Evolutionary conservation across 2,113 vertebrate genomes (phyloP), one percentile per base, ranked within the genome.

Genomic region (Sceloporus undulatus): DNA sequence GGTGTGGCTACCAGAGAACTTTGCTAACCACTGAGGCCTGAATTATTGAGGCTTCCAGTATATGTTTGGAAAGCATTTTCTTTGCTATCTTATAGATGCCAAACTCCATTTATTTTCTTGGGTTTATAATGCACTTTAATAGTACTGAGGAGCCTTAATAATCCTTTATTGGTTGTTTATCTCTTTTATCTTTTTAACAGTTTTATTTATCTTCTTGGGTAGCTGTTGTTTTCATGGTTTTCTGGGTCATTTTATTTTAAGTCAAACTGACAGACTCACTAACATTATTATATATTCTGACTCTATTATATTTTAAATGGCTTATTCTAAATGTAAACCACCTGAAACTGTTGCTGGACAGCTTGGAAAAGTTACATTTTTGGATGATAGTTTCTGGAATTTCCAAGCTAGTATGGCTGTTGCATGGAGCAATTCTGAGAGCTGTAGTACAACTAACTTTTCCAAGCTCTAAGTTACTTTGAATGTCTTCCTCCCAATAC

Each of bases 121-220:
- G 4, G 34, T 34, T 65, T 81, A n/a, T 62, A 34, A 65, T 62
- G 16, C 21, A 16, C 65, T 13, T 54, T 23, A 10, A 81, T 81
- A 29, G 56, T 7, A 11, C 56, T 29, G 38, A 14, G 65, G n/a
- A 38, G 0, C 11, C 21, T 81, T 81, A 62, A 81, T 81, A 59
- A 52, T 23, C 18, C 56, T 81, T 81, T 81, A 81, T 81, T 81
- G n/a, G 21, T 59, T 65, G 52, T 62, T 65, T 81, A 81, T 34
- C 19, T 23, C 56, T 81, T 62, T 81, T 65, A 59, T 23, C 34
- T n/a, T 65, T 65, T 27, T 27, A 70, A 23, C 9, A 25, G 9
- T 27, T 70, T 70, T 27, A 70, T 70, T 59, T 59, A 3, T 59
- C 56, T 59, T 62, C 18, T 8, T 5, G 27, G 23, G n/a, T 81